Base-by-base conservation (phyloP, 1,140 invertebrate species). In the Orchestia grillus region DNA sequence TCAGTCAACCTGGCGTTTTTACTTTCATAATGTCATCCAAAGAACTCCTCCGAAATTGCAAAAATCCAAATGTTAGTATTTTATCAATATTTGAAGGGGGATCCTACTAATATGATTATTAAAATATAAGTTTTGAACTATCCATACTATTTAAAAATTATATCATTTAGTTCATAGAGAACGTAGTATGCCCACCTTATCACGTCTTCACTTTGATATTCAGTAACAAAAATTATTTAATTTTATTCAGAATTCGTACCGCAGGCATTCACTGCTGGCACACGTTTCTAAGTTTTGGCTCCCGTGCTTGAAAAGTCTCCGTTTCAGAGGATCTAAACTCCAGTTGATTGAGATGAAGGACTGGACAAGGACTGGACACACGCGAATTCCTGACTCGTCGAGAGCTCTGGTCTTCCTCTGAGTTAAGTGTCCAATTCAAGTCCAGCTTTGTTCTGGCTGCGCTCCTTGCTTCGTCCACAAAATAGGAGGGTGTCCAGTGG, bases 381-480 rank as follows among this genome's bases (percentile, higher is more conserved):
- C 62, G 62, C 62, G 28, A 77, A 77, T 77, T 77, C 62, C 62
- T 77, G 62, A 77, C 62, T 77, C 36, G 11, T 77, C 62, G 28
- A 77, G 62, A 77, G 62, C 62, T 77, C 62, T 77, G 62, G 62
- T 19, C 62, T 77, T 77, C 15, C 62, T 77, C 62, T 42, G 36
- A 41, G 88, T 90, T 44, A 90, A 90, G 88, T 90, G 88, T 90
- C 88, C 88, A 90, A 41, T 90, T 28, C 15, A 90, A 90, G 88
- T 90, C 41, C 4, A 90, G 88, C 43, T 42, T 90, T 90, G 88
- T 90, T 42, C 88, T 90, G 88, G 88, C 15, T 41, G 11, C 88
- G 28, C 88, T 90, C 88, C 28, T 90, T 42, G 11, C 43, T 36
- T 23, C 41, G 43, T 41, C 88, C 42, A 41, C 36, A 90, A 44